Percentiles rank a stretch among this genome's conserved stretches.
phyloP scores from a whole-genome alignment of 2,797 vertebrate species.

The Enteromius paludinosus region DNA sequence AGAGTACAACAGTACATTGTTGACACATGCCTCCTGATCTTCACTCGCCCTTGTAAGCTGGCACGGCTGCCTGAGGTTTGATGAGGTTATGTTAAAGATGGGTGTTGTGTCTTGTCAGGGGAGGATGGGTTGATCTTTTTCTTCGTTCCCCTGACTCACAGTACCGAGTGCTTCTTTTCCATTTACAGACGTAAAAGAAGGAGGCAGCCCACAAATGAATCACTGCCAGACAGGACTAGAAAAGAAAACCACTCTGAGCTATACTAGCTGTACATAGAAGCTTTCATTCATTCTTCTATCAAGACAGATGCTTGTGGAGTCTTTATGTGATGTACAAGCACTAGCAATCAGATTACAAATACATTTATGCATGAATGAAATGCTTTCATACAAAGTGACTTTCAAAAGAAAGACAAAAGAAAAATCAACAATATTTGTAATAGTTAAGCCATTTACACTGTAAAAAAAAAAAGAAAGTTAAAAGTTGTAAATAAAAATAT shows the following conservation, averaged over 20 bases:
- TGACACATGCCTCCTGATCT: slow-evolving; percentile 54
- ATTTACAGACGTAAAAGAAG: slow-evolving; percentile 24
- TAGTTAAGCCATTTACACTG: neutral
- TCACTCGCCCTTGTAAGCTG: slow-evolving; percentile 33
- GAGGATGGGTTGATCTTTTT: slow-evolving; percentile 37
- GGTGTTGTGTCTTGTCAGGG: slow-evolving; percentile 49
- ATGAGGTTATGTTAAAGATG: slow-evolving; percentile 45
- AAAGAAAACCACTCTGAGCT: neutral
- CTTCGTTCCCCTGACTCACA: slow-evolving; percentile 37
- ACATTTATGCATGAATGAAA: neutral
- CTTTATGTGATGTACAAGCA: neutral
- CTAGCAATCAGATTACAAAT: neutral
- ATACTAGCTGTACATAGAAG: neutral
- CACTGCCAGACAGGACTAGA: slow-evolving; percentile 5
- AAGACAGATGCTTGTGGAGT: neutral
- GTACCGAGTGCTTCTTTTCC: slow-evolving; percentile 6
- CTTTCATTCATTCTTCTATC: neutral
- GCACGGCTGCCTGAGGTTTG: slow-evolving; percentile 35
- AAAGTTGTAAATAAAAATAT: neutral
- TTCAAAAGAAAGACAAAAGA: too few relatives aligned
- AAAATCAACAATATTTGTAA: neutral
- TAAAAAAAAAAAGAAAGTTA: neutral
- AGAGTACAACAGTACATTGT: slow-evolving; percentile 54
- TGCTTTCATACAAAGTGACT: neutral
- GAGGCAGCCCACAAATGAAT: slow-evolving; percentile 16